These are phyloP conservation scores for Brachynemurus nebulosus DNA, from an alignment of 2,888 invertebrate genomes.

Conservation along the genomic window DNA sequence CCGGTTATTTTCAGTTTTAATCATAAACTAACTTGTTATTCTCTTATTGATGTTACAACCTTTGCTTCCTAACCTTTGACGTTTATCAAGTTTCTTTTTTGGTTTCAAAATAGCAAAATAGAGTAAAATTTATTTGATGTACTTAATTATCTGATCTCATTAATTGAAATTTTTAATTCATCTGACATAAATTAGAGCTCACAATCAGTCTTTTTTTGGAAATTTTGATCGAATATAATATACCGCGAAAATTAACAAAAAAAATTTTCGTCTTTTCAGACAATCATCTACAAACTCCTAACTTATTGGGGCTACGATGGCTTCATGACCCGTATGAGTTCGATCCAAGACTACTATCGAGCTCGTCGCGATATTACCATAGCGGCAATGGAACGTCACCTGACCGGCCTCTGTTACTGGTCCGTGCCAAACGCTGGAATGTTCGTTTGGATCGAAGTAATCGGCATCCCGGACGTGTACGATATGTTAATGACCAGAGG, in stretches of 20 bases:
- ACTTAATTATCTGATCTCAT: too few relatives aligned
- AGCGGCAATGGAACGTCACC: constrained; percentile 41
- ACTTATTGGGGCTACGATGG: constrained; percentile 44
- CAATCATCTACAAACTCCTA: constrained; percentile 39
- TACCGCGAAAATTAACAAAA: too few relatives aligned
- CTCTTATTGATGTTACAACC: too few relatives aligned
- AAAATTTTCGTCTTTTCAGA: constrained; percentile 31
- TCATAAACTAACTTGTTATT: too few relatives aligned
- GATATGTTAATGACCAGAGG: constrained; percentile 59
- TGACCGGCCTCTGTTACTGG: constrained; percentile 51
- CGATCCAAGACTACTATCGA: constrained; percentile 47
- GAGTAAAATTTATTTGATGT: too few relatives aligned
- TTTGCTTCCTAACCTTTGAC: too few relatives aligned
- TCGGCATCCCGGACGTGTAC: constrained; percentile 53
- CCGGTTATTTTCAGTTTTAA: too few relatives aligned
- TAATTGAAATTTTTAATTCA: too few relatives aligned
- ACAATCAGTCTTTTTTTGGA: neutral
- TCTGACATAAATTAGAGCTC: neutral
- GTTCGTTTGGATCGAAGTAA: constrained; percentile 63
- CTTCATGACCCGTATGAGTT: constrained; percentile 41
- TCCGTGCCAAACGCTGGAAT: constrained; percentile 54
- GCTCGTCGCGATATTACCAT: constrained; percentile 47
- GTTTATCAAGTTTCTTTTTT: too few relatives aligned
- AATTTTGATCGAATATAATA: too few relatives aligned
- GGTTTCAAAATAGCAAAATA: too few relatives aligned